These are phyloP conservation scores for Akabosia matsudoensis DNA, from an alignment of 1,140 invertebrate genomes.

Conservation along the genomic window DNA sequence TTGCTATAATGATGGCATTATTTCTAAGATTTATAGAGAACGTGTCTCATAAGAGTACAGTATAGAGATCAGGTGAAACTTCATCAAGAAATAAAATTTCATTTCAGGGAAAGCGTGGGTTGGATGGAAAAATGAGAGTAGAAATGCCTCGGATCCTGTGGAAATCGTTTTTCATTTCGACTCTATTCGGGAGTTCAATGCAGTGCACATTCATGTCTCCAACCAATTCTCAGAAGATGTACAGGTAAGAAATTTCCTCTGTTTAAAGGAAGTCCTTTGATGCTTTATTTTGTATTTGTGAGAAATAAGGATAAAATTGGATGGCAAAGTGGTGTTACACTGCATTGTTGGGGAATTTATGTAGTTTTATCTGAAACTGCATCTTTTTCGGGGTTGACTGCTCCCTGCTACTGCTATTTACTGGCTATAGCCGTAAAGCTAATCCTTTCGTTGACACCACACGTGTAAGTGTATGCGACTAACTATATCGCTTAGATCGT, in stretches of 20 bases:
- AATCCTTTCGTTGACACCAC: not conserved
- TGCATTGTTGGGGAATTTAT: too few relatives aligned
- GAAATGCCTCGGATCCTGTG: conserved; percentile 59
- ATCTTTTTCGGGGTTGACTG: too few relatives aligned
- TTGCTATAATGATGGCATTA: too few relatives aligned
- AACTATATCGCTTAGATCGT: too few relatives aligned
- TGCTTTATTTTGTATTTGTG: too few relatives aligned
- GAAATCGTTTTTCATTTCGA: conserved; percentile 86
- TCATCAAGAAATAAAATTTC: not conserved
- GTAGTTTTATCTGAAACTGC: too few relatives aligned
- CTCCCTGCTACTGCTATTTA: not conserved
- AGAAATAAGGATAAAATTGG: too few relatives aligned
- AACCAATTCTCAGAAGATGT: conserved; percentile 77
- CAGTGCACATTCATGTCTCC: conserved; percentile 75
- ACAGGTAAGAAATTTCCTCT: conserved; percentile 57
- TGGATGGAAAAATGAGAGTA: conserved; percentile 81
- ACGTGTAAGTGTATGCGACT: not conserved
- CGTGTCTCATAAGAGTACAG: not conserved
- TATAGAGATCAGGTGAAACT: not conserved
- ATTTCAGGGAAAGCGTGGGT: conserved; percentile 76
- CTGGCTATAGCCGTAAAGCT: not conserved
- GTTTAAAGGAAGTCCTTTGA: not conserved
- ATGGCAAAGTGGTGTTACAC: too few relatives aligned
- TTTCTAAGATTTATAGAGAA: too few relatives aligned
- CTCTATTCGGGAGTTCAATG: conserved; percentile 77